Evolutionary conservation across 2,888 invertebrate genomes (phyloP), one percentile per base, ranked within the genome.

Genomic region (Troilus luridus): DNA sequence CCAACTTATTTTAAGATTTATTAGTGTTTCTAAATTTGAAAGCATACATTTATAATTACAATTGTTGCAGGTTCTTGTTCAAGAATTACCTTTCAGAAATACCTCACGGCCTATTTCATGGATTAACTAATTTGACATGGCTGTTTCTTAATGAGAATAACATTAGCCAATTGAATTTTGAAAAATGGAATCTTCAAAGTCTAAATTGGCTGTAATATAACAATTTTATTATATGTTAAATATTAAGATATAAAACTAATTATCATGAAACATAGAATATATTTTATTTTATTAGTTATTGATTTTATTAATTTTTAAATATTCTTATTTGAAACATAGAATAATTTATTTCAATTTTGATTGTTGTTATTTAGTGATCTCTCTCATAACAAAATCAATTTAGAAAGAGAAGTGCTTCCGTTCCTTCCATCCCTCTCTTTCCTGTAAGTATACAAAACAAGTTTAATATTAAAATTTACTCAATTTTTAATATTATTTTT

Each of bases 101-200:
- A 91, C 93, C 94, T 17, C 60, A 58, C 56, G 89, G 90, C 54
- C 64, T 92, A 41, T 94, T 96, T 72, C 92, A 92, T 64, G 95
- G 95, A 58, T 93, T 96, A 72, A 91, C 91, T 0, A 94, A 94
- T 2, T 93, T 96, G 59, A 93, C 94, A 88, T 95, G 95, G 94
- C 93, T 96, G 41, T 94, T 94, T 92, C 93, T 95, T 59, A 94
- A 94, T 67, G 94, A 94, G 88, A 96, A 96, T 93, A 93, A 93
- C 91, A 93, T 96, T 88, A 92, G 92, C 14, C 92, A 93, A 27
- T 94, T 95, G 88, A 94, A 95, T 93, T 93, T 95, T 92, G 93
- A 93, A 0, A 94, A 94, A 91, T 94, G 95, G 81, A 93, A 93
- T 41, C 88, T 92, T 60, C 88, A 88, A 62, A 92, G 91, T 77